These are phyloP conservation scores for Dermatophagoides farinae DNA, from an alignment of 1,140 invertebrate species.

Conservation along the genomic window DNA sequence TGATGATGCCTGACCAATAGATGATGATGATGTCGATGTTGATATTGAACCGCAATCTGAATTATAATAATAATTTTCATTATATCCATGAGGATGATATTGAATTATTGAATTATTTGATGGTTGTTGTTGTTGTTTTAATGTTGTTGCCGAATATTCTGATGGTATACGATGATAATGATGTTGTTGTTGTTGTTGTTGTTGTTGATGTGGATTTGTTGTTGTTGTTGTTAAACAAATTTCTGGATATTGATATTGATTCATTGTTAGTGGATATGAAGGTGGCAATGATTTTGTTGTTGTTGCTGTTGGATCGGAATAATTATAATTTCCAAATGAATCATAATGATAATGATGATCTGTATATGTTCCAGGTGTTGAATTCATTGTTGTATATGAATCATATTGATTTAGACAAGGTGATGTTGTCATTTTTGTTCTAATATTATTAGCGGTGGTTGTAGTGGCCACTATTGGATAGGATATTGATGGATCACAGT, in stretches of 20 bases:
- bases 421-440: neutral
- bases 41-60: neutral
- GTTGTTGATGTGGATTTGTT: neutral
- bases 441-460: neutral
- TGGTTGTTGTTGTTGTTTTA: neutral
- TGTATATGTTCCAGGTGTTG: neutral
- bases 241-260: neutral
- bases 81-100: neutral
- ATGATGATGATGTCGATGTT: neutral
- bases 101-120: neutral
- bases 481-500: too few relatives aligned
- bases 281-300: neutral
- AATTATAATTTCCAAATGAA: neutral
- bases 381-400: neutral
- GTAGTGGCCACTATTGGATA: too few relatives aligned
- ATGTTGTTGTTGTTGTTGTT: neutral
- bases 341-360: neutral
- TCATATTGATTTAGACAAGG: neutral
- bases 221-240: neutral
- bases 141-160: slow-evolving; percentile 5
- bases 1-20: neutral
- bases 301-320: too few relatives aligned
- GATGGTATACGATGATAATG: slow-evolving; percentile 1
- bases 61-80: neutral
- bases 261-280: too few relatives aligned